Evolutionary conservation across 2,888 invertebrate genomes (phyloP).

Genomic region (Melinaea menophilus): DNA sequence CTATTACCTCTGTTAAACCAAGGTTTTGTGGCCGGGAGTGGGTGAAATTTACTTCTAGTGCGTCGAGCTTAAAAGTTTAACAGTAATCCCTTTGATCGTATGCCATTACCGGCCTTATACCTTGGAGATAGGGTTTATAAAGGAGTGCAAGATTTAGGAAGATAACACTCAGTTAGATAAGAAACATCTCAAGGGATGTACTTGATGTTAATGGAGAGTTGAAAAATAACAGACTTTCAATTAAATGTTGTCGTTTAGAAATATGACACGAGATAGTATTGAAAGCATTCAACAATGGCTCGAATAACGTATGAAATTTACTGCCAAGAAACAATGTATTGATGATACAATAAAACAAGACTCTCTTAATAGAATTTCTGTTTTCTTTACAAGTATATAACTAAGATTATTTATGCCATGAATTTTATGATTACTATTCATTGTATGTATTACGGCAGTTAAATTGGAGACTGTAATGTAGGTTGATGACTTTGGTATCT

Average conservation of each 20-base stretch:
- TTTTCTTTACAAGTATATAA: too few relatives aligned
- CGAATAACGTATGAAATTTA: slow-evolving; percentile 17
- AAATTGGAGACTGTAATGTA: slow-evolving; percentile 10
- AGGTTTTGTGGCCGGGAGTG: slow-evolving; percentile 32
- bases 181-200: slow-evolving; percentile 21
- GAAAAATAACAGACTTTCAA: slow-evolving; percentile 29
- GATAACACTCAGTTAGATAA: slow-evolving; percentile 20
- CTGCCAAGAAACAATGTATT: slow-evolving; percentile 6
- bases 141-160: slow-evolving; percentile 16
- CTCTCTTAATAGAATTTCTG: too few relatives aligned
- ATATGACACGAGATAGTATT: slow-evolving; percentile 22
- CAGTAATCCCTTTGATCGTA: slow-evolving; percentile 8
- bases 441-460: too few relatives aligned
- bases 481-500: slow-evolving; percentile 29
- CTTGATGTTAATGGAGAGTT: slow-evolving; percentile 30
- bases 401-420: too few relatives aligned
- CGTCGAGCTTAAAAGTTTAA: slow-evolving; percentile 23
- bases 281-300: slow-evolving; percentile 20
- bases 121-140: slow-evolving; percentile 18
- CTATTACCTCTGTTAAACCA: slow-evolving; percentile 34
- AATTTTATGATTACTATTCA: too few relatives aligned
- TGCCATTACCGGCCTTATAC: slow-evolving; percentile 25
- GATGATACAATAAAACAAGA: slow-evolving; percentile 4
- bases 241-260: slow-evolving; percentile 28
- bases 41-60: slow-evolving; percentile 34